phyloP scores from a whole-genome alignment of 2,797 vertebrate species.

The Glyptemys insculpta region DNA sequence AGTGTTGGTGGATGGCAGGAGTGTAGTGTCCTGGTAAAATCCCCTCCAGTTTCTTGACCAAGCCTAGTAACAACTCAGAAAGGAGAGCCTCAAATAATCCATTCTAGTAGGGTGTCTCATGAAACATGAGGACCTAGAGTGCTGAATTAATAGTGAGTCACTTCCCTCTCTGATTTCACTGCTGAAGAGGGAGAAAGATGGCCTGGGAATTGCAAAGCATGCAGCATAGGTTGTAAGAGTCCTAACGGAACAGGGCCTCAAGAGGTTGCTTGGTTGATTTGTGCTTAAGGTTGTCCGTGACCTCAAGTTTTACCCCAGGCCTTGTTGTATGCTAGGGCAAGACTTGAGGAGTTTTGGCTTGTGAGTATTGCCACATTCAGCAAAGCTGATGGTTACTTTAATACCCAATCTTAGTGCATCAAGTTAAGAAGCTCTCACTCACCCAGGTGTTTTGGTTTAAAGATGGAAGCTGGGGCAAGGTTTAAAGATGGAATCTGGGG shows the following conservation, averaged over 20 bases:
- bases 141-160: not conserved
- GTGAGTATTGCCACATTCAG: fast-evolving
- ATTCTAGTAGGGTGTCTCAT: not conserved
- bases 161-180: not conserved
- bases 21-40: not conserved
- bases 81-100: not conserved
- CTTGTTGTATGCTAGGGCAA: not conserved
- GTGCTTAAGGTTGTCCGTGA: not conserved
- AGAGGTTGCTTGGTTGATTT: not conserved
- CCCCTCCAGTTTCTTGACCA: not conserved
- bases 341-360: not conserved
- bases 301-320: not conserved
- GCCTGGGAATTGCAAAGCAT: not conserved
- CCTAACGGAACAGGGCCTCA: not conserved
- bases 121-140: not conserved
- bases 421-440: not conserved
- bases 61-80: not conserved
- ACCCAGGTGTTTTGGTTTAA: not conserved
- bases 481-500: not conserved
- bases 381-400: not conserved
- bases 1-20: not conserved
- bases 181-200: not conserved
- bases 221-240: not conserved
- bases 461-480: not conserved
- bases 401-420: not conserved